Percentiles rank a stretch among this genome's conserved stretches.
phyloP scores from a whole-genome alignment of 2,888 invertebrate species.

The Carabus problematicus region DNA sequence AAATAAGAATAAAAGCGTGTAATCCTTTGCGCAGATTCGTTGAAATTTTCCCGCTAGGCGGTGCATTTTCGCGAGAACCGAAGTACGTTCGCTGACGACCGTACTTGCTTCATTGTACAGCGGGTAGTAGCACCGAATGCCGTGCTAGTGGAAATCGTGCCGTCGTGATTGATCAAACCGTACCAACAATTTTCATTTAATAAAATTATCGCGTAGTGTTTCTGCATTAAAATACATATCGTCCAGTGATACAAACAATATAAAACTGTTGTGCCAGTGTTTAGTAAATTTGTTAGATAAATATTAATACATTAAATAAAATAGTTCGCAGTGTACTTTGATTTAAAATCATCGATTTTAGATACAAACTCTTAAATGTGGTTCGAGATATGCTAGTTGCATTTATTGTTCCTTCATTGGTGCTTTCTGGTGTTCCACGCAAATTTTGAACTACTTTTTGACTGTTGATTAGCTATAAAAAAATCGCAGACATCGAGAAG shows the following conservation, averaged over 20 bases:
- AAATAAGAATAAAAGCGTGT: no score
- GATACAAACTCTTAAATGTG: background rate
- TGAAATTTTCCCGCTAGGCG: background rate
- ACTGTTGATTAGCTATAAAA: background rate
- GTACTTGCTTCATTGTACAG: conserved; percentile 1
- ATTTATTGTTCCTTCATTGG: conserved; percentile 2
- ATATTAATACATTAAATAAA: background rate
- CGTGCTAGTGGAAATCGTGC: conserved; percentile 7
- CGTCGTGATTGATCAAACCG: conserved; percentile 30
- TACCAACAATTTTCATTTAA: background rate
- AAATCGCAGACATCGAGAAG: conserved; percentile 1
- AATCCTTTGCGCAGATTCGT: conserved; percentile 2
- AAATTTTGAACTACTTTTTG: background rate
- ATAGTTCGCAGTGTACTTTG: conserved; percentile 11
- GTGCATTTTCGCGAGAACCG: background rate
- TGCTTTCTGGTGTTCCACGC: background rate
- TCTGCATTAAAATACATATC: conserved; percentile 10
- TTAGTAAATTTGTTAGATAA: background rate
- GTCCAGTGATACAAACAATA: conserved; percentile 13
- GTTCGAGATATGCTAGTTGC: conserved; percentile 7
- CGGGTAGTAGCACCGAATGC: conserved; percentile 12
- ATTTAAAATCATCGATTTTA: conserved; percentile 4
- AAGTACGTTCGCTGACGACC: background rate
- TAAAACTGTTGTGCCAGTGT: conserved; percentile 6
- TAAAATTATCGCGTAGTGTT: conserved; percentile 21